These are phyloP conservation scores for Agrochola lota DNA, from an alignment of 2,888 invertebrate genomes.

Conservation along the genomic window DNA sequence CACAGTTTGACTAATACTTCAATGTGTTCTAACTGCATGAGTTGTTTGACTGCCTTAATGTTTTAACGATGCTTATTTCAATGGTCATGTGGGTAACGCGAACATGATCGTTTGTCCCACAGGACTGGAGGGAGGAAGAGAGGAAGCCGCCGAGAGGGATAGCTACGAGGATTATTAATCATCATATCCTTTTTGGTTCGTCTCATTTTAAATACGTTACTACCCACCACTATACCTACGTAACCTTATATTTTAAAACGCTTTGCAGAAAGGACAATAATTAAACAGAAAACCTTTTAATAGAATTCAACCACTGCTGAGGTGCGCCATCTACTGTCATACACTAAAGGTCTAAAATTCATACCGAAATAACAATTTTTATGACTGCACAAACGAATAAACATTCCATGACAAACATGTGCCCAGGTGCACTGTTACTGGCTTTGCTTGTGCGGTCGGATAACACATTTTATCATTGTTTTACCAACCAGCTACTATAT, in stretches of 20 bases:
- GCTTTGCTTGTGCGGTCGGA: slow-evolving; percentile 19
- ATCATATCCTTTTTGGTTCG: slow-evolving; percentile 89
- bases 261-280: slow-evolving; percentile 4
- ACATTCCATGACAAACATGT: not conserved
- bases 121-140: slow-evolving; percentile 90
- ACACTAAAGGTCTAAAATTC: not conserved
- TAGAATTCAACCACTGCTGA: slow-evolving; percentile 3
- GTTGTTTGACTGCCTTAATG: slow-evolving; percentile 46
- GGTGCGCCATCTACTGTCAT: not conserved
- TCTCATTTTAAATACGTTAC: slow-evolving; percentile 53
- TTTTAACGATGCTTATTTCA: slow-evolving; percentile 42
- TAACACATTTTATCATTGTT: not conserved
- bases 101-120: slow-evolving; percentile 69
- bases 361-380: not conserved
- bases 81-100: slow-evolving; percentile 57
- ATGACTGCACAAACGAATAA: not conserved
- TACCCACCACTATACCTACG: slow-evolving; percentile 8
- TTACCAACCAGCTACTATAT: not conserved
- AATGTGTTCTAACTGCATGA: slow-evolving; percentile 63
- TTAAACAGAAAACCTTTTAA: not conserved
- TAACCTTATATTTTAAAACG: slow-evolving; percentile 23
- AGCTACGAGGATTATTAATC: slow-evolving; percentile 90
- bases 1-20: slow-evolving; percentile 59
- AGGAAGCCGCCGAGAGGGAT: slow-evolving; percentile 89
- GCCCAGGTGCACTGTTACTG: too few relatives aligned